Conservation (phyloP, 2,797 vertebrate genomes). For the Artibeus lituratus region DNA sequence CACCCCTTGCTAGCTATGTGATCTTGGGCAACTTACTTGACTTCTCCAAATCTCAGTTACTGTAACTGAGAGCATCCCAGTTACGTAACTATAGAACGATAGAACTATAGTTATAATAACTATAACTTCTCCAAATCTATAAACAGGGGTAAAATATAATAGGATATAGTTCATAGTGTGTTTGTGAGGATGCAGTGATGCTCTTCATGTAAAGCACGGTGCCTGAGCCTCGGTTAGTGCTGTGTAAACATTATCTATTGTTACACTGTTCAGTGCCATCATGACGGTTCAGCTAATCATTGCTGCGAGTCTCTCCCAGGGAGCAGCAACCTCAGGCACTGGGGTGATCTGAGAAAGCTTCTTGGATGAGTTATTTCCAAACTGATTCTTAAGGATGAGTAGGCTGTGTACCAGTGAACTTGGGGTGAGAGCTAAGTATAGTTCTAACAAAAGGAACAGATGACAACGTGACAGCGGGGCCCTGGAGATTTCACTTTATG, state of each 20-base stretch:
- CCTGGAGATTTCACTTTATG: neutral
- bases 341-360: neutral
- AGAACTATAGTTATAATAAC: too few relatives aligned
- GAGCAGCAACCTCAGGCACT: neutral
- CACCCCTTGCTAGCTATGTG: neutral
- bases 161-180: neutral
- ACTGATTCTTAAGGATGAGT: neutral
- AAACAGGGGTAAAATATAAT: neutral
- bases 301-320: neutral
- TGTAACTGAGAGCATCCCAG: too few relatives aligned
- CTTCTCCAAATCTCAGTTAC: neutral
- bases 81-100: too few relatives aligned
- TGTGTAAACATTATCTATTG: too few relatives aligned
- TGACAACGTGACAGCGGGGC: neutral
- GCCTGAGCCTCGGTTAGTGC: neutral
- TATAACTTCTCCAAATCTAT: too few relatives aligned
- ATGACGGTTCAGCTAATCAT: neutral
- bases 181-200: neutral
- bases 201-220: neutral
- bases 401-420: neutral
- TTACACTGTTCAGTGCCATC: neutral
- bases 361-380: slow-evolving; percentile 26
- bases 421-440: neutral
- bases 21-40: neutral
- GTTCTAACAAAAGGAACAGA: neutral